These are phyloP conservation scores for Drosophila lini DNA, from an alignment of 1,140 invertebrate genomes.

Conservation along the genomic window DNA sequence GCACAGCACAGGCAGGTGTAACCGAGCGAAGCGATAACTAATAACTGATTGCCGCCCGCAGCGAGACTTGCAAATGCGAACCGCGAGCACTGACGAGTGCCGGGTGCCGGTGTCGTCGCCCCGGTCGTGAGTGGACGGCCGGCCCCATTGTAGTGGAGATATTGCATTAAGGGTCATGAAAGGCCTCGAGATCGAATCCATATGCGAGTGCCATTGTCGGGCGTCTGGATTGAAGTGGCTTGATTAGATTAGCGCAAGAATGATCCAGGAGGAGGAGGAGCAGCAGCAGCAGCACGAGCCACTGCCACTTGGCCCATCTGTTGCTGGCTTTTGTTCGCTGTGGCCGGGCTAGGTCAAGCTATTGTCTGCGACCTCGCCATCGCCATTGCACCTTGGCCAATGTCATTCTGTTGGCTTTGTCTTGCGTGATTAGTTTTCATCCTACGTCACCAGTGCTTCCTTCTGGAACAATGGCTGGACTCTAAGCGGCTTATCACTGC, in stretches of 20 bases:
- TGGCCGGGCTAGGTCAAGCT: constrained; percentile 4
- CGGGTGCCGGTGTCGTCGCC: constrained; percentile 20
- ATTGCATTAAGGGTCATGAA: constrained; percentile 58
- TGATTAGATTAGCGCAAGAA: constrained; percentile 66
- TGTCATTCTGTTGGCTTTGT: constrained; percentile 44
- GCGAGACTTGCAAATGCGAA: constrained; percentile 65
- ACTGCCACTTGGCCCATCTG: constrained; percentile 17
- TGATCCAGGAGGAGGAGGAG: constrained; percentile 15
- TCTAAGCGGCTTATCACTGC: constrained; percentile 2
- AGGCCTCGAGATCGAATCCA: constrained; percentile 20
- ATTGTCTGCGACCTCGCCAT: constrained; percentile 4
- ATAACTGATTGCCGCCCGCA: constrained; percentile 68
- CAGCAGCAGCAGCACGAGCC: constrained; percentile 41
- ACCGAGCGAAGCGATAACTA: constrained; percentile 69
- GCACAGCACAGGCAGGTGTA: constrained; percentile 54
- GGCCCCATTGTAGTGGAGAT: constrained; percentile 21
- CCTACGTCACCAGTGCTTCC: neutral
- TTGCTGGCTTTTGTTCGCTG: constrained; percentile 11
- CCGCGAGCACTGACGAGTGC: constrained; percentile 22
- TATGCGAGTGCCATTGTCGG: constrained; percentile 29
- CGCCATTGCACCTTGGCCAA: constrained; percentile 13
- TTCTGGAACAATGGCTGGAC: constrained; percentile 1
- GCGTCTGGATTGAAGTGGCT: constrained; percentile 42
- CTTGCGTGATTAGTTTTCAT: constrained; percentile 46
- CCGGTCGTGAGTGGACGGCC: constrained; percentile 53